phyloP scores from a whole-genome alignment of 2,113 vertebrate species.

The Sprattus sprattus region DNA sequence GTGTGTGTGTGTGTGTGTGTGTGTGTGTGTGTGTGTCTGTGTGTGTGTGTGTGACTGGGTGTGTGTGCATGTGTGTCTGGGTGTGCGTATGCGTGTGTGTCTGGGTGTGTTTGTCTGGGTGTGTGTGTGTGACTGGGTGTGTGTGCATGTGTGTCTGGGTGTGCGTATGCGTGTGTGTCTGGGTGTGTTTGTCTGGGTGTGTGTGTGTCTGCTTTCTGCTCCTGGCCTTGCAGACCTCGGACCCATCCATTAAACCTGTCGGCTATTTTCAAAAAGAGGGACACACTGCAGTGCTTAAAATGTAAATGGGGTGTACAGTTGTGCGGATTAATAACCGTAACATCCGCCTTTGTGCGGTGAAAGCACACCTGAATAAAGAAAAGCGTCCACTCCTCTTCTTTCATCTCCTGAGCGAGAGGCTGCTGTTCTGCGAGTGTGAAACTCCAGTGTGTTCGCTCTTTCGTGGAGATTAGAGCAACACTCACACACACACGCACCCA shows the following conservation, averaged over 20 bases:
- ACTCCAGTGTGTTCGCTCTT: neutral
- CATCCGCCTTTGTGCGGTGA: neutral
- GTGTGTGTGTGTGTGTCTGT: too few relatives aligned
- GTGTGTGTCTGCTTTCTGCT: neutral
- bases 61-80: too few relatives aligned
- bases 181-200: too few relatives aligned
- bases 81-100: too few relatives aligned
- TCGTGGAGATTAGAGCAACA: constrained; percentile 6
- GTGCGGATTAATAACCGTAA: neutral
- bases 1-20: too few relatives aligned
- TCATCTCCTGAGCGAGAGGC: neutral
- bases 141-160: too few relatives aligned
- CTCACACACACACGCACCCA: too few relatives aligned
- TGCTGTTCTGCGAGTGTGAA: neutral
- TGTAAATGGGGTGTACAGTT: neutral
- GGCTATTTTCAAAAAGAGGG: neutral
- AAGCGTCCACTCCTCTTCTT: neutral
- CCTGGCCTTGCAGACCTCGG: neutral
- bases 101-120: too few relatives aligned
- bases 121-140: too few relatives aligned
- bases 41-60: too few relatives aligned
- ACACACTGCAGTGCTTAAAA: neutral
- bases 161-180: too few relatives aligned
- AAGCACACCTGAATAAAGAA: constrained; percentile 9
- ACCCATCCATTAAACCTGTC: neutral